These are phyloP conservation scores for Trididemnum clinides DNA, from an alignment of 23 tunicate species.

Conservation along the genomic window DNA sequence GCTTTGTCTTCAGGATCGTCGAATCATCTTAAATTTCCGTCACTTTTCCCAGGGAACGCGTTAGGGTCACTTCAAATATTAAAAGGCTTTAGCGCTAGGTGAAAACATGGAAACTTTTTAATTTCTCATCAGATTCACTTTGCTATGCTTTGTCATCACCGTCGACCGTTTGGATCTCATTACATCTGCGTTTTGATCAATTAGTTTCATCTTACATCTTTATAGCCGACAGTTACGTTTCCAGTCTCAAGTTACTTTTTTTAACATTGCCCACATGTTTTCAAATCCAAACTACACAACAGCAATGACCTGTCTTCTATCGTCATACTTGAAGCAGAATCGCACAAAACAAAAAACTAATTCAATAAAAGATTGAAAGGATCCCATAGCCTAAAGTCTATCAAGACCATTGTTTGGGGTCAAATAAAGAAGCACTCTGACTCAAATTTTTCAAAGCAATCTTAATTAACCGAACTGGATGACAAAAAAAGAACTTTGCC, in stretches of 20 bases:
- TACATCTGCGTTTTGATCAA: constrained; percentile 17
- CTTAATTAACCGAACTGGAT: no score
- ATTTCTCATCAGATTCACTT: constrained; percentile 17
- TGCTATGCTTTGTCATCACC: constrained; percentile 10
- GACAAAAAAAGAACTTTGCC: no score
- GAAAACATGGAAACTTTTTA: not conserved
- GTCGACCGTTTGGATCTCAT: not conserved
- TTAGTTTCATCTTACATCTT: not conserved
- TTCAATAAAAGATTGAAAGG: no score
- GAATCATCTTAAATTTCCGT: not conserved
- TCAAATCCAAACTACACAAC: no score
- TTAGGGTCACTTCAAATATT: not conserved
- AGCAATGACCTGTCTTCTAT: no score
- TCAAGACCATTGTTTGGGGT: no score
- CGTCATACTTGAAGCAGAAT: no score
- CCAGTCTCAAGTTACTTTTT: not conserved
- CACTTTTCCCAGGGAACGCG: not conserved
- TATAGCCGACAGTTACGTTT: constrained; percentile 11
- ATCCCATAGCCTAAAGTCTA: no score
- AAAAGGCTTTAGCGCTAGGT: not conserved
- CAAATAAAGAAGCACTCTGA: no score
- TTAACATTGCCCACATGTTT: not conserved
- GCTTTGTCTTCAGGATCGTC: no score
- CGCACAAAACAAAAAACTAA: no score
- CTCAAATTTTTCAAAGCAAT: no score